Conservation (phyloP, 2,888 invertebrate genomes). For the Trisateles emortualis region DNA sequence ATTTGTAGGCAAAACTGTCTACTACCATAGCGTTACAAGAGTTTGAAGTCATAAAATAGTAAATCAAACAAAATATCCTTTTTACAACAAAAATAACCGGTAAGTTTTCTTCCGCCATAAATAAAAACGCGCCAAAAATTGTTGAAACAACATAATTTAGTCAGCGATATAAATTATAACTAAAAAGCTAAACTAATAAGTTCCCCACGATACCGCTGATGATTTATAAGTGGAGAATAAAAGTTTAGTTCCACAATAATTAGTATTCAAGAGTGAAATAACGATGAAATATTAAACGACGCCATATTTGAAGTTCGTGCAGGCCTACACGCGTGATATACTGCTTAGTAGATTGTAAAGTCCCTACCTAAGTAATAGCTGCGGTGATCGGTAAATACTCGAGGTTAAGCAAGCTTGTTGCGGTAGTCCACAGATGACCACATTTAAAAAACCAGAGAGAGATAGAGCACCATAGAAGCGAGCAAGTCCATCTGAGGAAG, state of each 20-base stretch:
- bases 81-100: too few relatives aligned
- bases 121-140: conserved; percentile 22
- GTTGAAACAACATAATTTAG: conserved; percentile 44
- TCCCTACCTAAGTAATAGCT: too few relatives aligned
- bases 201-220: conserved; percentile 34
- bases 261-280: conserved; percentile 65
- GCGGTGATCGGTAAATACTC: too few relatives aligned
- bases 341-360: conserved; percentile 11
- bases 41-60: too few relatives aligned
- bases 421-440: too few relatives aligned
- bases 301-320: conserved; percentile 59
- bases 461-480: too few relatives aligned
- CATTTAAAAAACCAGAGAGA: too few relatives aligned
- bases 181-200: conserved; percentile 27
- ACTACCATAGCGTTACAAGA: too few relatives aligned
- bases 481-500: too few relatives aligned
- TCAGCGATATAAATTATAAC: conserved; percentile 35
- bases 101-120: conserved; percentile 24
- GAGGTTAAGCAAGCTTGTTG: too few relatives aligned
- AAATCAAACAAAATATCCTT: too few relatives aligned
- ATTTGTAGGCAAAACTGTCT: too few relatives aligned
- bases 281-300: conserved; percentile 59
- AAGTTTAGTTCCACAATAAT: conserved; percentile 52
- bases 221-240: conserved; percentile 38
- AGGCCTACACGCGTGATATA: conserved; percentile 45